phyloP scores from a whole-genome alignment of 92 coral and sea anemone species.

The Metridium senile region DNA sequence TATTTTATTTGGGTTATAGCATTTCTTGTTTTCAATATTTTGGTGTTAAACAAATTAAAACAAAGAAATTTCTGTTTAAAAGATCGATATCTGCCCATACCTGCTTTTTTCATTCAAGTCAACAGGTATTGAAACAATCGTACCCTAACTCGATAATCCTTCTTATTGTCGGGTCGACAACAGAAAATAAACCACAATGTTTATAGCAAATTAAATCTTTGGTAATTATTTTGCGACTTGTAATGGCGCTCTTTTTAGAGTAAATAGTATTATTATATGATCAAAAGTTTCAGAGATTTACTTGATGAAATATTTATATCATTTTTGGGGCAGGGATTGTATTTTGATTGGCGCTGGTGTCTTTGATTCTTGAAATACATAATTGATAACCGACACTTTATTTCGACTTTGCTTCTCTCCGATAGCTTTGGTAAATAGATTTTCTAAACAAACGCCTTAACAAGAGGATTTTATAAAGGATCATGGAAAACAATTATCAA shows the following conservation, averaged over 20 bases:
- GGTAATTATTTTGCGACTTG: too few species aligned
- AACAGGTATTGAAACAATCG: not conserved
- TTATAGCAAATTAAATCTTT: too few species aligned
- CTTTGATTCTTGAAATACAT: not conserved
- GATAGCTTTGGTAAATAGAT: constrained; percentile 18
- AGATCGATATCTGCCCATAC: not conserved
- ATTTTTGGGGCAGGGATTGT: constrained; percentile 4
- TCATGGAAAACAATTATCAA: constrained; percentile 11
- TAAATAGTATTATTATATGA: not conserved
- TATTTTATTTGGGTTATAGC: not conserved
- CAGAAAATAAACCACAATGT: too few species aligned
- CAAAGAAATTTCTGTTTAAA: not conserved
- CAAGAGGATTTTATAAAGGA: not conserved
- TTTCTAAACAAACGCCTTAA: not conserved
- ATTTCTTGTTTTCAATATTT: too few species aligned
- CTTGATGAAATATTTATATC: constrained; percentile 22
- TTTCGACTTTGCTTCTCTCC: constrained; percentile 4
- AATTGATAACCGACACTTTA: not conserved
- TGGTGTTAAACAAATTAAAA: not conserved
- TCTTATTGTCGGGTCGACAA: too few species aligned
- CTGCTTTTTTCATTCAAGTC: not conserved
- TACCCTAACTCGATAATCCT: too few species aligned
- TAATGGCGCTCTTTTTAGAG: too few species aligned
- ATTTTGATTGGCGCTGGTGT: constrained; percentile 44
- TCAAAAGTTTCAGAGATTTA: not conserved